A percentile compares a stretch with the other conserved stretches of the same genome.
Conservation (phyloP, 2,797 vertebrate genomes). For the Australoheros facetus region DNA sequence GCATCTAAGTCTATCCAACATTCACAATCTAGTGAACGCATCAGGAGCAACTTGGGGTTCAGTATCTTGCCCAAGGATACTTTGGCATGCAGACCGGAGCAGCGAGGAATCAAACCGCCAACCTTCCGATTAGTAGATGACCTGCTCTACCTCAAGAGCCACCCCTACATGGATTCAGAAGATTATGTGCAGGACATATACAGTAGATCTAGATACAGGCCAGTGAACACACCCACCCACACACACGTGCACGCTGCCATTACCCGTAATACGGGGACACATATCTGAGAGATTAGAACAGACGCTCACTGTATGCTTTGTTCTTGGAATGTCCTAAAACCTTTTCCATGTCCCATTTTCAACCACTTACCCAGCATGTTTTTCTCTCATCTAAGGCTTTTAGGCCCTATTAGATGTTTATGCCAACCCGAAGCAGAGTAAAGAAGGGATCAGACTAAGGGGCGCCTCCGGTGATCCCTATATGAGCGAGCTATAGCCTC, state of each 20-base stretch:
- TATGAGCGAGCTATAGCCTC: constrained; percentile 35
- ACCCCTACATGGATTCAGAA: not conserved
- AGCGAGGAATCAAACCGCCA: no score
- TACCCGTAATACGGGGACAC: constrained; percentile 28
- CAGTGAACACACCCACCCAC: not conserved
- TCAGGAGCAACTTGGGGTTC: no score
- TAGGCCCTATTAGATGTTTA: constrained; percentile 69
- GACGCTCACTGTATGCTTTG: constrained; percentile 54
- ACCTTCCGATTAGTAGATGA: no score
- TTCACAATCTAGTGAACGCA: no score
- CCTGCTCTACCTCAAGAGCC: no score
- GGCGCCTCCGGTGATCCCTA: constrained; percentile 47
- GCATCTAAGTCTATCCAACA: no score
- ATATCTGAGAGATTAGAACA: constrained; percentile 50
- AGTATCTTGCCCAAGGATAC: no score
- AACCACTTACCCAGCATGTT: constrained; percentile 70
- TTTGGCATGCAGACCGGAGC: no score
- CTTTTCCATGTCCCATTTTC: constrained; percentile 71
- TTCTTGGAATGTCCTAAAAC: constrained; percentile 70
- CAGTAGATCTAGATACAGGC: not conserved
- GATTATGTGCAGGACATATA: not conserved
- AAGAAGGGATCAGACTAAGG: constrained; percentile 45
- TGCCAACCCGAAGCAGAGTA: constrained; percentile 44
- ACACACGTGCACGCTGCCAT: not conserved
- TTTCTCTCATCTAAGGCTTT: constrained; percentile 66